Evolutionary conservation across 2,113 vertebrate species (phyloP).

Genomic region (Elephantulus edwardii): DNA sequence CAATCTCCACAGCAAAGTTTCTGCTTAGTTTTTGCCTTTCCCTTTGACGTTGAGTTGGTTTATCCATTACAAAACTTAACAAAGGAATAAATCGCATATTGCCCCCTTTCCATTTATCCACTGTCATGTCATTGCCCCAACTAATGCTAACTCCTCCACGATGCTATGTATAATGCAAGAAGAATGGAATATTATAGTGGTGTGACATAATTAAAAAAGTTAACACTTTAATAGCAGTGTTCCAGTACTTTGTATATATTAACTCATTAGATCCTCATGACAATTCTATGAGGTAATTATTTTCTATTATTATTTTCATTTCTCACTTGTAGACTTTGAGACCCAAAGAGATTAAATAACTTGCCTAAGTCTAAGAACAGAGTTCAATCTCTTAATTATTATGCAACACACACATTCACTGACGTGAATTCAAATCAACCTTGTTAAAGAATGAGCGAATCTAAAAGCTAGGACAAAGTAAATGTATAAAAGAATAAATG

Average conservation of each 20-base stretch:
- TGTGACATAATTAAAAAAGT: neutral
- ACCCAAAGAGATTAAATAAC: neutral
- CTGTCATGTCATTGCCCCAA: neutral
- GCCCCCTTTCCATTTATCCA: neutral
- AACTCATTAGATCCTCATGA: neutral
- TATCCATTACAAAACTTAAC: neutral
- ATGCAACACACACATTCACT: neutral
- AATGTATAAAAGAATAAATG: too few relatives aligned
- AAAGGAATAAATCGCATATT: neutral
- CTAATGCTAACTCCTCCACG: neutral
- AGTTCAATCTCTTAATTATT: neutral
- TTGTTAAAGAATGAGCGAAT: neutral
- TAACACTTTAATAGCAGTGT: neutral
- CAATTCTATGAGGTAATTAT: neutral
- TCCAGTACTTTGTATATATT: neutral
- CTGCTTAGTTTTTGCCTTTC: neutral
- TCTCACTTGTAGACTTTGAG: neutral
- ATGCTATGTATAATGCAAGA: neutral
- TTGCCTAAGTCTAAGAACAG: neutral
- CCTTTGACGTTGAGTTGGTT: neutral
- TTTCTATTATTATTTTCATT: neutral
- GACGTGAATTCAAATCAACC: neutral
- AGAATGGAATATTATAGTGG: conserved; percentile 20
- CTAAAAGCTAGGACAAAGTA: neutral
- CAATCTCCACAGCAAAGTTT: neutral